phyloP scores from a whole-genome alignment of 2,797 vertebrate genomes.

The Cirrhinus mrigala region DNA sequence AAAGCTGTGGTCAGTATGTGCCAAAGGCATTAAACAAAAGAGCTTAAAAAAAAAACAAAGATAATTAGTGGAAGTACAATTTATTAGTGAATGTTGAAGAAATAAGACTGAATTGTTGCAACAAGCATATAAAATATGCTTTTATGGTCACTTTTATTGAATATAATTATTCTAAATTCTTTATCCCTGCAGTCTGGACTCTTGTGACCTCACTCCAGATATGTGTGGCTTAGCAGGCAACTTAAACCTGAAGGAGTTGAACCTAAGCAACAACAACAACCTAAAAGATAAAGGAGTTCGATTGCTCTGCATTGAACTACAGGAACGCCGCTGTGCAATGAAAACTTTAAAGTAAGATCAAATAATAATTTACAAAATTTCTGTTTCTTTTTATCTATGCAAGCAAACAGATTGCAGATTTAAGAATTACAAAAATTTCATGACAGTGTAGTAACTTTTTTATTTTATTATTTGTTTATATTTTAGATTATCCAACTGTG shows the following conservation, averaged over 20 bases:
- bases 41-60: background rate
- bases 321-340: slow-evolving; percentile 11
- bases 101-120: background rate
- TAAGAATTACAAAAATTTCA: background rate
- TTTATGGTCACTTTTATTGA: background rate
- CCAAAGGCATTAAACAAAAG: background rate
- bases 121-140: no score
- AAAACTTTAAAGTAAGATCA: slow-evolving; percentile 44
- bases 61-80: no score
- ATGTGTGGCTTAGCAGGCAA: slow-evolving; percentile 22
- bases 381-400: no score
- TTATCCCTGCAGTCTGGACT: slow-evolving; percentile 36
- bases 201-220: slow-evolving; percentile 28
- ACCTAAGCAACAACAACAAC: slow-evolving; percentile 39
- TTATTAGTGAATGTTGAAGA: background rate
- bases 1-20: slow-evolving; percentile 36
- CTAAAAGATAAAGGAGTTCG: slow-evolving; percentile 38
- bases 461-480: background rate
- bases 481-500: slow-evolving; percentile 47
- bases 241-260: slow-evolving; percentile 33
- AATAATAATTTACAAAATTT: background rate
- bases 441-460: background rate
- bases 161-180: background rate
- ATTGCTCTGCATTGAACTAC: slow-evolving; percentile 8
- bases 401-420: background rate